Percentiles rank a stretch among this genome's conserved stretches.
Conservation (phyloP, 1,140 invertebrate species). For the Mizuhopecten yessoensis region DNA sequence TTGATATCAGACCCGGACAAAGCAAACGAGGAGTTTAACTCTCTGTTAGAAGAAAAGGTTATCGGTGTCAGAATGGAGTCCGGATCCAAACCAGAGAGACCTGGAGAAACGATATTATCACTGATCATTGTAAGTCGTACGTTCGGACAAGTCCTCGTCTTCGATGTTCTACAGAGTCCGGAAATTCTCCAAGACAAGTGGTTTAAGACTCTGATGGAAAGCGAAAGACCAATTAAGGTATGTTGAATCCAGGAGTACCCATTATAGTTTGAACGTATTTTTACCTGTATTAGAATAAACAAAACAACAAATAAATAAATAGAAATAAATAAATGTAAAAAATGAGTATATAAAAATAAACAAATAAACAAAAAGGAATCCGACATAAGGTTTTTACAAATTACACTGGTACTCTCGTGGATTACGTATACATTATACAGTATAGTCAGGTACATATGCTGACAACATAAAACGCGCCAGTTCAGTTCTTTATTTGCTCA, state of each 20-base stretch:
- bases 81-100: not conserved
- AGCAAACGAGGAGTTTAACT: not conserved
- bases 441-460: no score
- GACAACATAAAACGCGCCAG: no score
- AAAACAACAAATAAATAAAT: no score
- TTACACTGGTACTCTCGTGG: no score
- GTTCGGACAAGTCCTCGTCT: not conserved
- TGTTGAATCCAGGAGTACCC: not conserved
- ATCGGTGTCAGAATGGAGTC: not conserved
- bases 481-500: no score
- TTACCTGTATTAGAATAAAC: no score
- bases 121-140: not conserved
- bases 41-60: not conserved
- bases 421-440: no score
- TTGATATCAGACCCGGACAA: not conserved
- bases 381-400: no score
- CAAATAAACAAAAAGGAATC: no score
- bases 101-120: not conserved
- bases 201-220: not conserved
- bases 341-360: no score
- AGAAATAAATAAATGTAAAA: no score
- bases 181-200: not conserved
- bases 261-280: no score
- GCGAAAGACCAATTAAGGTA: not conserved
- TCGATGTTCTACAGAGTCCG: not conserved